Base-by-base conservation (phyloP, 2,113 vertebrate genomes). In the Mobula hypostoma region DNA sequence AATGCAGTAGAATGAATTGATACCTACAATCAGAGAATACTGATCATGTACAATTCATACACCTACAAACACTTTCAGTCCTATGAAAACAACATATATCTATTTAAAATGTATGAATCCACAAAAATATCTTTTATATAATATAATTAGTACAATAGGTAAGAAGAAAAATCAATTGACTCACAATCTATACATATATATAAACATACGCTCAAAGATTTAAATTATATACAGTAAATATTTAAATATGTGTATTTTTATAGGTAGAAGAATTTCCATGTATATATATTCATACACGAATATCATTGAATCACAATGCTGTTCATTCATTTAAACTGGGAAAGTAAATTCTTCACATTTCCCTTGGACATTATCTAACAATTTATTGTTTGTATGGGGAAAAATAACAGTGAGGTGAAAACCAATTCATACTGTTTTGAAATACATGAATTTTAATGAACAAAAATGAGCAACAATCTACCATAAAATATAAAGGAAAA, bases 371-470 rank as follows among this genome's bases (percentile, higher is more conserved):
- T 74, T 40, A 74, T 74, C 36, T 24, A 93, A 56, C 36, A 5
- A 11, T 74, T 93, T 11, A 48, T 56, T 9, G 7, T 74, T 74
- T 2, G 48, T 87, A 61, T 21, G 90, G 36, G 36, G 79, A 24
- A 56, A 40, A 74, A 74, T 32, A 76, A 90, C 29, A 32, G 63
- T 32, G n/a, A 68, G n/a, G 29, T 32, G n/a, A 76, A 93, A 74
- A 15, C 19, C 68, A 76, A 93, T 74, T 93, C 36, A 74, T 72
- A 76, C 36, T 74, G 36, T 93, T 93, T 29, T 48, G 91, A 74
- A 93, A 74, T 93, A 93, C 70, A 74, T 93, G 91, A 93, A 93
- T 93, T 93, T 93, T 93, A 93, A 93, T 93, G 27, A 74, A 72
- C 36, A 93, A 93, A 93, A 76, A 74, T 93, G 70, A 93, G 70